Base-by-base conservation (phyloP, 2,113 vertebrate species). In the Phalacrocorax brasilianus region DNA sequence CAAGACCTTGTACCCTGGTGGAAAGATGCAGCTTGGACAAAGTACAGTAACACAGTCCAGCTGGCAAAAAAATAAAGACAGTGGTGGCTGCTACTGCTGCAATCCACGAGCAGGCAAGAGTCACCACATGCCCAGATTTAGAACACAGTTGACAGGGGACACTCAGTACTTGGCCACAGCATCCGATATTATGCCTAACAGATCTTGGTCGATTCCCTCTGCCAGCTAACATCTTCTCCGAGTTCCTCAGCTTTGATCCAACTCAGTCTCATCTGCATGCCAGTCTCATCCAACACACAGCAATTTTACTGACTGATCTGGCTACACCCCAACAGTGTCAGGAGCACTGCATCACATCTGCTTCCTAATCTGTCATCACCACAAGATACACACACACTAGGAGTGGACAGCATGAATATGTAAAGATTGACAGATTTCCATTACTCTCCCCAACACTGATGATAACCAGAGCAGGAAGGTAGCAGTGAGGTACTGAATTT, bases 381-480 rank as follows among this genome's bases (percentile, higher is more conserved):
- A 72, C 30, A 35, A 32, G 58, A 32, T 24, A 55, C 3, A 10
- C 10, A 33, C 24, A 14, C 20, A 11, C 6, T 15, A 59, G 3
- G 38, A 27, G 7, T 10, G 14, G 14, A 45, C 7, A 35, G 23
- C 33, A 71, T 0, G 0, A 59, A n/a, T 24, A 67, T 0, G 4
- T 22, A n/a, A 74, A 75, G 47, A 55, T 1, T 32, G 30, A 58
- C 9, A 59, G 42, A 76, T 24, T 40, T 78, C 18, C n/a, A 68
- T 28, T 52, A n/a, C 14, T 78, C 5, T 50, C 27, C 6, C 28
- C 10, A 38, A 45, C 7, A 15, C 8, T 62, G 23, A 26, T 0
- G 6, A 38, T 15, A 50, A 80, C 30, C 44, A 72, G 47, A 78
- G 38, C 8, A 90, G 62, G 32, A 80, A 52, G 8, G 12, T 1